Base-by-base conservation (phyloP, 2,888 invertebrate species). In the Sarcophaga rosellei region DNA sequence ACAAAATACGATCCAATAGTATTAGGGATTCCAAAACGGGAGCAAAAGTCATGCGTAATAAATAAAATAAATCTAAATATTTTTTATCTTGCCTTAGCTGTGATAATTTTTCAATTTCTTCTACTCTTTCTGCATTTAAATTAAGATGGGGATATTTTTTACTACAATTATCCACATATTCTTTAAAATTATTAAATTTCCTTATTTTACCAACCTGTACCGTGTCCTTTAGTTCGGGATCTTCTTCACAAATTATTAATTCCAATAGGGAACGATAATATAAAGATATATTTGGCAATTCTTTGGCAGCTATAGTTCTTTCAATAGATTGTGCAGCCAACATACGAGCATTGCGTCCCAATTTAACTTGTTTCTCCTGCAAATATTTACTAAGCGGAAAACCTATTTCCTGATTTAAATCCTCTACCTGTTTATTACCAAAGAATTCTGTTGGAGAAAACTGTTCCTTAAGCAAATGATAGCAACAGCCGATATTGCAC, bases 401-500 rank as follows among this genome's bases (percentile, higher is more conserved):
- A 0, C 96, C 96, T 23, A 89, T 89, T 0, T 91, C 91, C 0
- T 88, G 90, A 81, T 92, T 91, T 21, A 87, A 83, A 0, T 89
- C 90, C 69, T 89, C 88, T 0, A 92, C 90, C 15, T 89, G 89
- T 84, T 90, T 90, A 84, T 92, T 92, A 10, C 91, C 91, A 86
- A 92, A 93, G 78, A 92, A 91, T 61, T 92, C 91, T 62, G 90
- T 89, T 0, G 84, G 65, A 1, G 92, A 92, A 89, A 93, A 94
- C 86, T 94, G 92, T 90, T 97, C 96, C 1, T 94, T 94, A 23
- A 98, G 93, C 2, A 97, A 94, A 92, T 98, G 97, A 93, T 98
- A 98, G 91, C 98, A 98, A 91, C 98, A 99, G 0, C 98, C 97
- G 59, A 98, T 96, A 91, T 96, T 96, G 90, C 97, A 96, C 1